Conservation (phyloP, 2,113 vertebrate genomes). For the Epinephelus fuscoguttatus region DNA sequence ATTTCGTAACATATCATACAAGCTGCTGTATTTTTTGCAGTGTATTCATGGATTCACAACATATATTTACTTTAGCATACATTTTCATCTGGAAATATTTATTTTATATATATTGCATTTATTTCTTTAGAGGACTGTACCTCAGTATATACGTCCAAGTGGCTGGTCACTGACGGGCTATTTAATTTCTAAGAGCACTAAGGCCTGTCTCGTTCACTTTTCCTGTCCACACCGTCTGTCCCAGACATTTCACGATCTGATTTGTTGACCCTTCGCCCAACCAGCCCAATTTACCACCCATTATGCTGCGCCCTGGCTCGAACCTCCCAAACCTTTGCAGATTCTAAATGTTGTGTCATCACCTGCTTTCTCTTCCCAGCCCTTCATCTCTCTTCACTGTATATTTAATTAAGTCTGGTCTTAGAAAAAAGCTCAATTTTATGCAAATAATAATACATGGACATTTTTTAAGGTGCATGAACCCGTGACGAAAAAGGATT, state of each 20-base stretch:
- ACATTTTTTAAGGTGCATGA: background rate
- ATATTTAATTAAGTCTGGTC: slow-evolving; percentile 2
- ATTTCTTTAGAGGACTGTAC: background rate
- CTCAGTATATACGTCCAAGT: background rate
- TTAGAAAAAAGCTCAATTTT: background rate
- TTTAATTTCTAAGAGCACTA: background rate
- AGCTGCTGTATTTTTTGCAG: too few relatives aligned
- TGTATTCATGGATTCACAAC: background rate
- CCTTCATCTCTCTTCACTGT: background rate
- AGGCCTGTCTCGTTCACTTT: background rate
- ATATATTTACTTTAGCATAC: background rate
- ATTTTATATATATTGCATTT: background rate
- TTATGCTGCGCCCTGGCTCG: slow-evolving; percentile 14
- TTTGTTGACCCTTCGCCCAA: slow-evolving; percentile 21
- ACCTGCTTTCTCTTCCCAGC: background rate
- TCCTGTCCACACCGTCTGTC: background rate
- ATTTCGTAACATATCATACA: too few relatives aligned
- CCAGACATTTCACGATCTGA: slow-evolving; percentile 5
- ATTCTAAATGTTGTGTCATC: slow-evolving; percentile 6
- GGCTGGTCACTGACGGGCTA: background rate
- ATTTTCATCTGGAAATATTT: background rate
- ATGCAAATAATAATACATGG: background rate
- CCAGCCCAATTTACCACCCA: slow-evolving; percentile 16
- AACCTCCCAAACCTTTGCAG: slow-evolving; percentile 11
- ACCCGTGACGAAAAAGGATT: background rate